Evolutionary conservation across 2,888 invertebrate genomes (phyloP).

Genomic region (Agrochola litura): DNA sequence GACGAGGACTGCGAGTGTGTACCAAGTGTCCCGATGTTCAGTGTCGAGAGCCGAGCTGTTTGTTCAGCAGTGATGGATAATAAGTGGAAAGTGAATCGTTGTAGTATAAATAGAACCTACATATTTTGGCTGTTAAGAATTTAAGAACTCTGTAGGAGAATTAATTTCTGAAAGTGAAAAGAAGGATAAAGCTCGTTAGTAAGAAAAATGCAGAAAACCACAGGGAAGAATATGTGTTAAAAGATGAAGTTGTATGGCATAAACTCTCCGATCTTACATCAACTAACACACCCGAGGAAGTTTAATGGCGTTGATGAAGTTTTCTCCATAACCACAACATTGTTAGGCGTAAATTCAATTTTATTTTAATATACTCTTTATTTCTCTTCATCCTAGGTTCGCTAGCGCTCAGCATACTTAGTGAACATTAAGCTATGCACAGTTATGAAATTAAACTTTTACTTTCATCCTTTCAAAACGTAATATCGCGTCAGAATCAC

Average conservation of each 20-base stretch:
- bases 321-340: background rate
- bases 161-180: background rate
- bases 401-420: slow-evolving; percentile 14
- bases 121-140: background rate
- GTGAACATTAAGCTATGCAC: slow-evolving; percentile 13
- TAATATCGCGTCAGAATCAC: slow-evolving; percentile 35
- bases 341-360: slow-evolving; percentile 1
- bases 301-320: slow-evolving; percentile 9
- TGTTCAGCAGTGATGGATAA: slow-evolving; percentile 52
- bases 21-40: slow-evolving; percentile 32
- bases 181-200: background rate
- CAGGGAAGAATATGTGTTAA: background rate
- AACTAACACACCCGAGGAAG: background rate
- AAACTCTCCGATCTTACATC: background rate
- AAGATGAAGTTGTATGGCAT: background rate
- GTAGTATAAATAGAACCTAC: background rate
- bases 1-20: slow-evolving; percentile 47
- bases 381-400: slow-evolving; percentile 1
- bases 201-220: background rate
- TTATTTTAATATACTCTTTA: slow-evolving; percentile 17
- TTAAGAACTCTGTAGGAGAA: background rate
- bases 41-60: slow-evolving; percentile 38
- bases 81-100: slow-evolving; percentile 44
- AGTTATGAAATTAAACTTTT: slow-evolving; percentile 40
- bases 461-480: slow-evolving; percentile 24